Evolutionary conservation across 2,113 vertebrate species (phyloP), one percentile per base, ranked within the genome.

Genomic region (Lepus timidus): DNA sequence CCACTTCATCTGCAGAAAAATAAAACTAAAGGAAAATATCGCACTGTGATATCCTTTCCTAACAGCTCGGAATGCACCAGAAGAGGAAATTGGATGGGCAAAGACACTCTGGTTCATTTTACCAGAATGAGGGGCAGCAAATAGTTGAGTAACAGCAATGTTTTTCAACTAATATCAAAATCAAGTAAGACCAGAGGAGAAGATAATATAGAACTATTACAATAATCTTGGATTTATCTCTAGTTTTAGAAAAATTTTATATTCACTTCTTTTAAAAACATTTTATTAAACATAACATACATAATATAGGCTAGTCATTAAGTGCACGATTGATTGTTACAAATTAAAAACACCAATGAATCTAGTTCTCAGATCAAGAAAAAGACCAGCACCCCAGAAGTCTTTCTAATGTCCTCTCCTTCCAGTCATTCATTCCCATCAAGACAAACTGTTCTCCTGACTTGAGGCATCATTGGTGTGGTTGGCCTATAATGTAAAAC

Each of bases 221-320:
- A 91, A 89, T 62, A 25, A 62, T 33, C 27, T 51, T 74, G 39
- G 49, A 87, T 80, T 55, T 52, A 61, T 33, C 33, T 89, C 27
- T 74, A 95, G 14, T 68, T 74, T 85, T 80, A 91, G 90, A 83
- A 91, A 74, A 33, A 36, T 29, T 88, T 88, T 16, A 23, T 82
- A 65, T 73, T 58, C 70, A 80, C 31, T 83, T 86, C 62, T 75
- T 90, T 93, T 75, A 68, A 70, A 95, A 84, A 33, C 25, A 62
- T 65, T 90, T 88, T 85, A 85, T 85, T 87, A 85, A 44, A 3
- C 84, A 17, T 39, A 75, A 92, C n/a, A 92, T 33, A 62, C 22
- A 87, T 67, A 70, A 39, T 49, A 55, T 33, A 83, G 51, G 76
- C 17, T 31, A 81, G 65, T 62, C n/a, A 71, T 68, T 51, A 73